Evolutionary conservation across 2,797 vertebrate genomes (phyloP).

Genomic region (Pelobates cultripes): DNA sequence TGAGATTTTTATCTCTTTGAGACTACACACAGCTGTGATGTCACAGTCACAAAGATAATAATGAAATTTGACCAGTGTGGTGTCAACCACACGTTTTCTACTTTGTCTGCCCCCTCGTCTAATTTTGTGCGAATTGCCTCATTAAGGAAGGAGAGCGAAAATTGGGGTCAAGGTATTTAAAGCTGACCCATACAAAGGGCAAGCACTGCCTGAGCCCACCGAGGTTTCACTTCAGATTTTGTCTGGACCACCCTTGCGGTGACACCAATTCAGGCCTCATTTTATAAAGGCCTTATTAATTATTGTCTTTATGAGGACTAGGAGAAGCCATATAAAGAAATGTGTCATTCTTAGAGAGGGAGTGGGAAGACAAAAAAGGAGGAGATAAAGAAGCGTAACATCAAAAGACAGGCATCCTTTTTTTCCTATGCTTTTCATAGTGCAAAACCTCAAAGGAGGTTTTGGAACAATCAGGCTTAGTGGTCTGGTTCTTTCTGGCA

Average conservation of each 20-base stretch:
- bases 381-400: conserved; percentile 85
- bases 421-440: conserved; percentile 96
- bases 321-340: conserved; percentile 91
- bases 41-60: conserved; percentile 73
- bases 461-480: conserved; percentile 96
- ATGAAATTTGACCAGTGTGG: conserved; percentile 72
- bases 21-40: conserved; percentile 74
- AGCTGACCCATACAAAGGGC: conserved; percentile 91
- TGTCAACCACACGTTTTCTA: conserved; percentile 75
- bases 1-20: conserved; percentile 56
- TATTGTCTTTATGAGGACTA: conserved; percentile 95
- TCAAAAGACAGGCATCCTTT: conserved; percentile 83
- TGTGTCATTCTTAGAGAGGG: conserved; percentile 90
- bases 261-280: conserved; percentile 95
- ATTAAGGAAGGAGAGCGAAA: conserved; percentile 96
- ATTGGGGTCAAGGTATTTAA: conserved; percentile 98
- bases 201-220: conserved; percentile 88
- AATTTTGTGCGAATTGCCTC: conserved; percentile 87
- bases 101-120: conserved; percentile 74
- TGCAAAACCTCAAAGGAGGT: conserved; percentile 99
- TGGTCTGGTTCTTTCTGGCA: conserved; percentile 99
- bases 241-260: conserved; percentile 87
- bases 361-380: conserved; percentile 79
- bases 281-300: conserved; percentile 99
- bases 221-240: conserved; percentile 84